phyloP scores from a whole-genome alignment of 2,888 invertebrate genomes.

The Terebella lapidaria region DNA sequence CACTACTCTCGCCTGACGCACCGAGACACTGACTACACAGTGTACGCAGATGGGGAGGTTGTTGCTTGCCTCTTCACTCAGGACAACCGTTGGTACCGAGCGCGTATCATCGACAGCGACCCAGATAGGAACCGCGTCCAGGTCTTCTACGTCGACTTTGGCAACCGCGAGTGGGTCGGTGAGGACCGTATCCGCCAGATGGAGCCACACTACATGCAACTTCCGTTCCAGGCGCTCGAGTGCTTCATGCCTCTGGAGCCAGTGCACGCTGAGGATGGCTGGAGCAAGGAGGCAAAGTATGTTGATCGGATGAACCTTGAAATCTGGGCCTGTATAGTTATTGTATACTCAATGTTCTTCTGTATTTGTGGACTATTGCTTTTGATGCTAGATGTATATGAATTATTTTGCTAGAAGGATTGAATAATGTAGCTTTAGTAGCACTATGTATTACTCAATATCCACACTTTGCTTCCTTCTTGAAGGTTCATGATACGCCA shows the following conservation, averaged over 20 bases:
- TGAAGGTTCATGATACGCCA: too few relatives aligned
- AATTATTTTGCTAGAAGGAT: too few relatives aligned
- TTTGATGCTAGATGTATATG: too few relatives aligned
- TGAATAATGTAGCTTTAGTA: too few relatives aligned
- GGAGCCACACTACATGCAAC: slow-evolving; percentile 68
- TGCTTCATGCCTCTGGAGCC: slow-evolving; percentile 68
- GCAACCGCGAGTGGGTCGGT: slow-evolving; percentile 70
- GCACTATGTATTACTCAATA: too few relatives aligned
- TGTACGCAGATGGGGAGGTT: slow-evolving; percentile 65
- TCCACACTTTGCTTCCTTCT: too few relatives aligned
- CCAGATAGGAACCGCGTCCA: slow-evolving; percentile 62
- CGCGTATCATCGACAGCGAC: slow-evolving; percentile 64
- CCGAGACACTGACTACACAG: slow-evolving; percentile 25
- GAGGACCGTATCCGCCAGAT: slow-evolving; percentile 65
- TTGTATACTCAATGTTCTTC: too few relatives aligned
- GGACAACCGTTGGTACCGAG: slow-evolving; percentile 74
- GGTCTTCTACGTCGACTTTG: slow-evolving; percentile 81
- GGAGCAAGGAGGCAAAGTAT: neutral
- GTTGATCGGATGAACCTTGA: neutral
- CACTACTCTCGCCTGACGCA: slow-evolving; percentile 25
- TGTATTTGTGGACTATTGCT: too few relatives aligned
- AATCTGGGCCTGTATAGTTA: neutral
- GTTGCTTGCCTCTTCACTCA: slow-evolving; percentile 79
- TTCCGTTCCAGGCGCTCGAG: slow-evolving; percentile 81
- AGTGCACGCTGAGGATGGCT: neutral